Evolutionary conservation across 1,140 invertebrate species (phyloP).

Genomic region (Cyphomyrmex costatus): DNA sequence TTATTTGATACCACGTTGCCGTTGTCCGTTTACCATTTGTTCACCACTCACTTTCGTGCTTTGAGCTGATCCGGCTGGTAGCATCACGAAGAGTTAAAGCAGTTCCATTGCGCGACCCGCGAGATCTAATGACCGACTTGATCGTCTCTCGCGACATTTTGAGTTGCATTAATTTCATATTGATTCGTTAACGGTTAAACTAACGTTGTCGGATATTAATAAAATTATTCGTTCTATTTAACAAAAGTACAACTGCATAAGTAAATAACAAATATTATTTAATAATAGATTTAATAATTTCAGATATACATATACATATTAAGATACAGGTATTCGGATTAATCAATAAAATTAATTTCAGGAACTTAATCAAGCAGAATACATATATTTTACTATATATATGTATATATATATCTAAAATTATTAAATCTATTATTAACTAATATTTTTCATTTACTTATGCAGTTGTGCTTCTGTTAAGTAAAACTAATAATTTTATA

Average conservation of each 20-base stretch:
- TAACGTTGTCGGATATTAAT: not conserved
- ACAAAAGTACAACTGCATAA: not conserved
- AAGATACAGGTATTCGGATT: not conserved
- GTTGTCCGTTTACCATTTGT: slow-evolving; percentile 76
- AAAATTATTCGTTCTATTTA: slow-evolving; percentile 17
- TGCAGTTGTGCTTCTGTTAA: not conserved
- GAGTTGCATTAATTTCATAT: not conserved
- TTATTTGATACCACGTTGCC: slow-evolving; percentile 70
- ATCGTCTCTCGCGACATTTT: not conserved
- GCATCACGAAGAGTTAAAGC: slow-evolving; percentile 62
- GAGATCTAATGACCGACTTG: not conserved
- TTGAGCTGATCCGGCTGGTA: slow-evolving; percentile 66
- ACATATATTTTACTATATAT: no score
- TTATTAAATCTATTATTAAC: slow-evolving; percentile 4
- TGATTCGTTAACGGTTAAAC: not conserved
- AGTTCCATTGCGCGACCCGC: not conserved
- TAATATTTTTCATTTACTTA: not conserved
- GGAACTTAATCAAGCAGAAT: no score
- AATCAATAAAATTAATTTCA: not conserved
- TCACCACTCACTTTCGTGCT: slow-evolving; percentile 83
- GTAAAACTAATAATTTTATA: not conserved
- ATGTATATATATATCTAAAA: not conserved
- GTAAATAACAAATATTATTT: not conserved
- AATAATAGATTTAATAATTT: not conserved
- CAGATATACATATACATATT: not conserved